These are phyloP conservation scores for Euura lappo DNA, from an alignment of 1,140 invertebrate species.

Conservation along the genomic window DNA sequence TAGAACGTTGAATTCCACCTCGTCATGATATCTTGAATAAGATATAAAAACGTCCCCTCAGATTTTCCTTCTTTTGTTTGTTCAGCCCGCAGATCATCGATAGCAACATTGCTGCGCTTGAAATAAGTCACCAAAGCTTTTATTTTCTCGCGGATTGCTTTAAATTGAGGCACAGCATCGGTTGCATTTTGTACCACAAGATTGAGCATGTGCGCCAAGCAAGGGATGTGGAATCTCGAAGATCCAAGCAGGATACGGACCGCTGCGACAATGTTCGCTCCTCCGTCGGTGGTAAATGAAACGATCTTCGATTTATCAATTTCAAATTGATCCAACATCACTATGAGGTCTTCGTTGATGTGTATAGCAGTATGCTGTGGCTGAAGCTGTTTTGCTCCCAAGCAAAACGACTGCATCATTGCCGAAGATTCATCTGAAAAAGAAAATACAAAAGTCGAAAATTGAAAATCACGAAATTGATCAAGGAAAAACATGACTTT, in stretches of 20 bases:
- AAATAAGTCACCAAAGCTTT: slow-evolving; percentile 48
- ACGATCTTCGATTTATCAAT: slow-evolving; percentile 44
- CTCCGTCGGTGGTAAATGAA: slow-evolving; percentile 49
- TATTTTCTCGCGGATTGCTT: slow-evolving; percentile 26
- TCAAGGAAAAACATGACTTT: slow-evolving; percentile 22
- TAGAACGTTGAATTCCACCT: slow-evolving; percentile 48
- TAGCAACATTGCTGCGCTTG: slow-evolving; percentile 47
- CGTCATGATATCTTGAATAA: slow-evolving; percentile 42
- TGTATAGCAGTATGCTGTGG: too few species aligned
- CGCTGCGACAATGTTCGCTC: slow-evolving; percentile 46
- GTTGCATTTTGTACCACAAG: slow-evolving; percentile 40
- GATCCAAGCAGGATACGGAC: slow-evolving; percentile 48
- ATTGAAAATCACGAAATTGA: slow-evolving; percentile 27
- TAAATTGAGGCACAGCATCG: slow-evolving; percentile 13
- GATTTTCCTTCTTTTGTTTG: slow-evolving; percentile 8
- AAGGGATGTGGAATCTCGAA: too few species aligned
- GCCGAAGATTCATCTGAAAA: slow-evolving; percentile 28
- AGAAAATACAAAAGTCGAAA: slow-evolving; percentile 32
- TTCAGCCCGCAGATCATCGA: slow-evolving; percentile 41
- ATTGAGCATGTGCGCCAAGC: slow-evolving; percentile 53
- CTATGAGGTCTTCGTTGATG: slow-evolving; percentile 36
- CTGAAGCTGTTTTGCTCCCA: slow-evolving; percentile 39
- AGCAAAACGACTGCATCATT: slow-evolving; percentile 38
- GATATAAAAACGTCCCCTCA: slow-evolving; percentile 25
- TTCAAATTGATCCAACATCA: slow-evolving; percentile 45